phyloP scores from a whole-genome alignment of 1,140 invertebrate genomes.

The Leptinotarsa lineolata region DNA sequence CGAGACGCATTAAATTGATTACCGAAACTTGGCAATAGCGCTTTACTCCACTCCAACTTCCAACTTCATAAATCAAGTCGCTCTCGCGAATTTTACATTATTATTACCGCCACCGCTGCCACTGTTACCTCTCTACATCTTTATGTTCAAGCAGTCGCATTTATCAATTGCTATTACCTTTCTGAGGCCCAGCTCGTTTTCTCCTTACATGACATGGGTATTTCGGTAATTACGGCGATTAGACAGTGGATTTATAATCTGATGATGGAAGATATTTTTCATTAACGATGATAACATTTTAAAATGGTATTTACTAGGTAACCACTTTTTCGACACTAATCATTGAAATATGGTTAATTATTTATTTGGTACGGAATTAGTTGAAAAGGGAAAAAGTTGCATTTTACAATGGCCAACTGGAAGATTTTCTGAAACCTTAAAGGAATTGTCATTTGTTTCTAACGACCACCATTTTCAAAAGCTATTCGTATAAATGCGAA shows the following conservation, averaged over 20 bases:
- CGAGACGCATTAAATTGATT: neutral
- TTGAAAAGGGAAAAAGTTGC: too few relatives aligned
- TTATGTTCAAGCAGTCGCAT: slow-evolving; percentile 26
- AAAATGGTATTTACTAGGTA: too few relatives aligned
- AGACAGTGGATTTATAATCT: neutral
- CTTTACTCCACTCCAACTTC: slow-evolving; percentile 6
- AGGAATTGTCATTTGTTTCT: too few relatives aligned
- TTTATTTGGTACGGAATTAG: too few relatives aligned
- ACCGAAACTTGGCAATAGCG: slow-evolving; percentile 16
- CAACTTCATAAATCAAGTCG: slow-evolving; percentile 34
- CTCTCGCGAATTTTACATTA: slow-evolving; percentile 29
- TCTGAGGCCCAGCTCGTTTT: neutral
- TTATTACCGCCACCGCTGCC: slow-evolving; percentile 26
- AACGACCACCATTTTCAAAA: too few relatives aligned
- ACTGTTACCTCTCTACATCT: slow-evolving; percentile 28
- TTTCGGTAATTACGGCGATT: neutral
- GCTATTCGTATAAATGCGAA: too few relatives aligned
- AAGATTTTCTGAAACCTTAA: too few relatives aligned
- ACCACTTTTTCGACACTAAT: too few relatives aligned
- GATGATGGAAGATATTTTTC: too few relatives aligned
- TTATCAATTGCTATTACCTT: slow-evolving; percentile 27
- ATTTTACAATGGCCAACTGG: too few relatives aligned
- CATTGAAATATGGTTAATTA: too few relatives aligned
- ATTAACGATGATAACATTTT: too few relatives aligned
- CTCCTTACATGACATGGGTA: neutral